Conservation (phyloP, 1,140 invertebrate species). For the Drosophila pseudoananassae region DNA sequence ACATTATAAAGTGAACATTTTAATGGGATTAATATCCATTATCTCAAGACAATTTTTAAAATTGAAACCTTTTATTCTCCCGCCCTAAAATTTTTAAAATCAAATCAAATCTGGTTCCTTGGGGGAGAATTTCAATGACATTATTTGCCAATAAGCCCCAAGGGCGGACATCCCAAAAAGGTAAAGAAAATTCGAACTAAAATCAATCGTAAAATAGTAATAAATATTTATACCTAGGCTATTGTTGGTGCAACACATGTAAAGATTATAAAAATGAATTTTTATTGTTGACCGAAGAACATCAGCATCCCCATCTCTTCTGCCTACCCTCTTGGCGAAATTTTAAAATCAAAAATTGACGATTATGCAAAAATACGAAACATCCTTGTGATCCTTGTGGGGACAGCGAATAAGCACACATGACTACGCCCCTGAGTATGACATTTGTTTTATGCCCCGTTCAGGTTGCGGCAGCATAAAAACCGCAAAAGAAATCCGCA, state of each 20-base stretch:
- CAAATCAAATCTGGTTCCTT: constrained; percentile 1
- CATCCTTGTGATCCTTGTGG: constrained; percentile 50
- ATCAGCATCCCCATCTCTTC: constrained; percentile 3
- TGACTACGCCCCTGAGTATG: constrained; percentile 71
- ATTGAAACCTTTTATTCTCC: constrained; percentile 3
- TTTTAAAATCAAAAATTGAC: constrained; percentile 81
- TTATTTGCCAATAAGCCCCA: constrained; percentile 46
- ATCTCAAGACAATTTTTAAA: background rate
- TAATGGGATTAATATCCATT: background rate
- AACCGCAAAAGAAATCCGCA: constrained; percentile 52
- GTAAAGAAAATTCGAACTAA: constrained; percentile 45
- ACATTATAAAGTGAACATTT: background rate
- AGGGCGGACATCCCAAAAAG: constrained; percentile 8
- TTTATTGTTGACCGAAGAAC: constrained; percentile 73
- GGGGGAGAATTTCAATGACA: constrained; percentile 33
- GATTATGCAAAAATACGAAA: constrained; percentile 81
- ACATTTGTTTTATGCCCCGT: constrained; percentile 77
- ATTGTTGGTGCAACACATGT: constrained; percentile 68
- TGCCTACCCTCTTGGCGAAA: constrained; percentile 21
- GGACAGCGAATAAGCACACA: constrained; percentile 19
- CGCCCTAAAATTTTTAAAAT: background rate
- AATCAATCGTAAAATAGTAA: constrained; percentile 78
- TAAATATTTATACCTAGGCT: constrained; percentile 73
- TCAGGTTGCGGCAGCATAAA: constrained; percentile 72
- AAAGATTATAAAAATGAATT: constrained; percentile 80